A percentile compares a stretch with the other conserved stretches of the same genome.
These are phyloP conservation scores for Sebastes kiyomatsui DNA, from an alignment of 2,797 vertebrate genomes.

Conservation along the genomic window DNA sequence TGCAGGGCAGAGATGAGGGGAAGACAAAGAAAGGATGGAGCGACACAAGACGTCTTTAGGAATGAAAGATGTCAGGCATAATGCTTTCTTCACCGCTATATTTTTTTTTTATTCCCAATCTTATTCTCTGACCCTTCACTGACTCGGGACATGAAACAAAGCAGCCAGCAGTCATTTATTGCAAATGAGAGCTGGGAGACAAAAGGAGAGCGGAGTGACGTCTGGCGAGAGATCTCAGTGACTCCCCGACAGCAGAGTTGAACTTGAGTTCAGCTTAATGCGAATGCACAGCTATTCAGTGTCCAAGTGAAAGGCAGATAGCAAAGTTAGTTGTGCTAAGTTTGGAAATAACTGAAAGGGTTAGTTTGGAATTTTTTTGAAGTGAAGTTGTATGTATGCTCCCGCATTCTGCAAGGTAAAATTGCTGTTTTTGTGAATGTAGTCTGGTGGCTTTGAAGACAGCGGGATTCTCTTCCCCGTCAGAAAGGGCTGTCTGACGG, in stretches of 20 bases:
- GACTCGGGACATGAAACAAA: conserved; percentile 39
- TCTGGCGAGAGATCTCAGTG: conserved; percentile 19
- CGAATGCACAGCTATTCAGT: background rate
- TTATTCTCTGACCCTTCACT: background rate
- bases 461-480: too few relatives aligned
- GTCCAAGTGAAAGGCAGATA: background rate
- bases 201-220: background rate
- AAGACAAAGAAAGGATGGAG: background rate
- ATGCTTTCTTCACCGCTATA: background rate
- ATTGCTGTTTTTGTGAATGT: too few relatives aligned
- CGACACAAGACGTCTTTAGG: background rate
- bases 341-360: too few relatives aligned
- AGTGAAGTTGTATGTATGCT: too few relatives aligned
- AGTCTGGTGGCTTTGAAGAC: too few relatives aligned
- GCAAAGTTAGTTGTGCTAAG: too few relatives aligned
- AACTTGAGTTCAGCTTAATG: conserved; percentile 14
- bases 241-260: conserved; percentile 2
- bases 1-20: background rate
- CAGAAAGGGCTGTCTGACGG: too few relatives aligned
- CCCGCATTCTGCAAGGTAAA: too few relatives aligned
- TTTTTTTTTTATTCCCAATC: background rate
- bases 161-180: conserved; percentile 30
- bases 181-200: conserved; percentile 20
- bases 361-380: too few relatives aligned
- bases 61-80: conserved; percentile 18